Evolutionary conservation across 2,113 vertebrate genomes (phyloP), one percentile per base, ranked within the genome.

Genomic region (Lophura nycthemera): DNA sequence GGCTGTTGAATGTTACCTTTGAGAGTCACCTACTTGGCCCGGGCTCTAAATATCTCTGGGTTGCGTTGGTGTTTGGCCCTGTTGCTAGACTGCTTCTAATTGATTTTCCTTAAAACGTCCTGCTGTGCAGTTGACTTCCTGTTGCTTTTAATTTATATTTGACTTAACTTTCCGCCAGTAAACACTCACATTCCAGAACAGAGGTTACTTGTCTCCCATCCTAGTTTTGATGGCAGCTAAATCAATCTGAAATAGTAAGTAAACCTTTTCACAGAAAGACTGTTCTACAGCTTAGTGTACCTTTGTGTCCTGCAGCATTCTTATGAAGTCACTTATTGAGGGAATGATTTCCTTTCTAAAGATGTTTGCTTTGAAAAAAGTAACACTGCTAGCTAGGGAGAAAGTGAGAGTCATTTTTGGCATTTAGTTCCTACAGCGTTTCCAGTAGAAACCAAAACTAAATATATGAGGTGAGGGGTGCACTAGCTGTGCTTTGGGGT

Each of bases 361-460:
- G 1, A 36, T 66, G 27, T 57, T 90, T 77, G 54, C 65, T 82
- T 88, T 60, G 34, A 74, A 43, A 72, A 77, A 13, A 52, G 30
- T 8, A 56, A 5, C 36, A 1, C 14, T 76, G 34, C 81, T 65
- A 47, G 24, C 6, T 77, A 82, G 25, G 52, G n/a, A 72, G 69
- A 81, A 89, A 81, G 88, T 29, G 18, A 20, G 64, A 88, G 27
- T 67, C 3, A 14, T 10, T 61, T 83, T 67, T 38, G 75, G 29
- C 59, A 86, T 79, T 83, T 56, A 40, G 5, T 65, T 78, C 8
- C 54, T 79, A 8, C 57, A 63, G 21, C 29, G 19, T 92, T 93
- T 91, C 60, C 21, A 94, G 64, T 32, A 93, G 94, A 95, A 95
- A 88, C 57, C 67, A 94, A 93, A 91, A 89, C 45, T 56, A 64